phyloP scores from a whole-genome alignment of 1,140 invertebrate species.

The Conus betulinus region DNA sequence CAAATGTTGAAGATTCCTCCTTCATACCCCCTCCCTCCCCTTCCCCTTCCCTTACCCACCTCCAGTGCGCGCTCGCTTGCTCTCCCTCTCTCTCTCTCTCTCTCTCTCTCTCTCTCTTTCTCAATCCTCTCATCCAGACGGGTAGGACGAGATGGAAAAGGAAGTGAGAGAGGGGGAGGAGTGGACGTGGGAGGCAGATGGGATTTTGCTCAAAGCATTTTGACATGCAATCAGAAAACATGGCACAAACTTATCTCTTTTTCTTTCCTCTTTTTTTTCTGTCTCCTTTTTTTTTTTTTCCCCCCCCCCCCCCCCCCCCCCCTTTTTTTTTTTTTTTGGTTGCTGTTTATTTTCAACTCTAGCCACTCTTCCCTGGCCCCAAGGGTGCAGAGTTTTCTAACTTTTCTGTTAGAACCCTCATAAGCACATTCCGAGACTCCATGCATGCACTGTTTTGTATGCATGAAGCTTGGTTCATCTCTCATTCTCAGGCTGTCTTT shows the following conservation, averaged over 20 bases:
- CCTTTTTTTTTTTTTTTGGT: background rate
- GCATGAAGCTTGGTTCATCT: too few species aligned
- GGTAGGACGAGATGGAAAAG: too few species aligned
- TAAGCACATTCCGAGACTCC: too few species aligned
- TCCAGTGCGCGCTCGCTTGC: background rate
- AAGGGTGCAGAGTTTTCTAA: too few species aligned
- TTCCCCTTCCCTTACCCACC: background rate
- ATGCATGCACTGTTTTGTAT: too few species aligned
- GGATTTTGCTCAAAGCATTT: background rate
- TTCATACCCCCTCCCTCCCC: background rate
- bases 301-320: too few species aligned
- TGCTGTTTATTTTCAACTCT: background rate
- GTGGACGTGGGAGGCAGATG: too few species aligned
- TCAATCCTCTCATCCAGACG: background rate
- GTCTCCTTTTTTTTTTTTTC: background rate
- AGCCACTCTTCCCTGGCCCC: too few species aligned
- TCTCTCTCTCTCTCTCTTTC: background rate
- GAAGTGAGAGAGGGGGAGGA: too few species aligned
- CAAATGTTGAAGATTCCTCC: too few species aligned
- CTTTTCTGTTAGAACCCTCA: too few species aligned
- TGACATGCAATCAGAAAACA: slow-evolving; percentile 5
- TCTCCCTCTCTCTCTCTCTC: background rate
- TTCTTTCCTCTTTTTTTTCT: background rate
- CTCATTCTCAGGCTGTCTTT: background rate
- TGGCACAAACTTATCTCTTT: background rate